These are phyloP conservation scores for Hyperoplus lanceolatus DNA, from an alignment of 2,797 vertebrate species.

Conservation along the genomic window DNA sequence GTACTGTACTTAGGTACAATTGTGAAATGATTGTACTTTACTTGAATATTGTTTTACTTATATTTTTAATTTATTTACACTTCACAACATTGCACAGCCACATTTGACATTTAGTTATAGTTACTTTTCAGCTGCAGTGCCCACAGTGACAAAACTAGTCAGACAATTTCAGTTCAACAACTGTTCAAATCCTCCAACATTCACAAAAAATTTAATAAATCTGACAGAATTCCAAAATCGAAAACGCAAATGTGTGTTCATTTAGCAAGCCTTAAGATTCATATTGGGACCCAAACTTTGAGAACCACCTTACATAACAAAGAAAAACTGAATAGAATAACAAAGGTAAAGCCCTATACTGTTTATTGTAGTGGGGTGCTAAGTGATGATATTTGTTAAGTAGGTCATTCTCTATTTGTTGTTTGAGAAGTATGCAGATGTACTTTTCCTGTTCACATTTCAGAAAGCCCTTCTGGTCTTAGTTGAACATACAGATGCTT, in stretches of 20 bases:
- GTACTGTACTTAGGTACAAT: background rate
- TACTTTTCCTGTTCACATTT: slow-evolving; percentile 16
- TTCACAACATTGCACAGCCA: background rate
- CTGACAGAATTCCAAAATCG: background rate
- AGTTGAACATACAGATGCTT: slow-evolving; percentile 38
- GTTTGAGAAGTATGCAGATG: slow-evolving; percentile 8
- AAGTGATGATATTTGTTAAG: background rate
- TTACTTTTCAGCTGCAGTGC: background rate
- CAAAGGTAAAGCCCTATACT: background rate
- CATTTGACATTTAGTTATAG: background rate
- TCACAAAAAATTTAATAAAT: background rate
- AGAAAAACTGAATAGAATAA: background rate
- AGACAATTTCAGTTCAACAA: background rate
- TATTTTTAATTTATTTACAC: background rate
- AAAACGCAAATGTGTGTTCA: background rate
- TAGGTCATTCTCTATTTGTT: background rate
- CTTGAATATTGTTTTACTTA: background rate
- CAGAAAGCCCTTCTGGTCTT: slow-evolving; percentile 20
- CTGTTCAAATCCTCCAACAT: background rate
- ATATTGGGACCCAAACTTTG: background rate
- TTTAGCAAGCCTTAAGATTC: background rate
- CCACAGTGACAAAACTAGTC: background rate
- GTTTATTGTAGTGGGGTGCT: background rate
- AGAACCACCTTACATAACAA: background rate
- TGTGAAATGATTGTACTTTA: background rate